These are phyloP conservation scores for Drosophila teissieri DNA, from an alignment of 1,140 invertebrate species.

Conservation along the genomic window DNA sequence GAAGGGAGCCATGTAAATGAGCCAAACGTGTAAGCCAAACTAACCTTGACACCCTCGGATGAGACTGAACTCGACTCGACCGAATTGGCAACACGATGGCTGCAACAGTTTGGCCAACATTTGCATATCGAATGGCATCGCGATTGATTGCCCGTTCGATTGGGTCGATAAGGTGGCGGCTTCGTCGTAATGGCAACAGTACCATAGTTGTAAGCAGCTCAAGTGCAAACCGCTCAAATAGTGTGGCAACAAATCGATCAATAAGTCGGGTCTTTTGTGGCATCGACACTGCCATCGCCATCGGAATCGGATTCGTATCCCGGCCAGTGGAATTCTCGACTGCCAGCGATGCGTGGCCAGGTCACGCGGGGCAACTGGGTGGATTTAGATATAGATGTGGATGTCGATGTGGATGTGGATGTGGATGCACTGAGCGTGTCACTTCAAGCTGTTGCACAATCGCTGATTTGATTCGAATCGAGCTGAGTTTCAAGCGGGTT, in stretches of 20 bases:
- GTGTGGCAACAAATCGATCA: slow-evolving; percentile 43
- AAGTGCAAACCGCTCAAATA: slow-evolving; percentile 41
- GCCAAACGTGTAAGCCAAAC: slow-evolving; percentile 51
- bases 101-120: slow-evolving; percentile 69
- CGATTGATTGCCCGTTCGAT: slow-evolving; percentile 53
- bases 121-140: slow-evolving; percentile 73
- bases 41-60: slow-evolving; percentile 57
- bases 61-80: not conserved
- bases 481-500: slow-evolving; percentile 63
- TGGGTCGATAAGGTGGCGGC: slow-evolving; percentile 37
- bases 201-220: slow-evolving; percentile 25
- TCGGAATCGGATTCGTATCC: not conserved
- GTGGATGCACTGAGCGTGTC: slow-evolving; percentile 70
- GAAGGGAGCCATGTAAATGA: slow-evolving; percentile 39
- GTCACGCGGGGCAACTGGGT: not conserved
- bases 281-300: not conserved
- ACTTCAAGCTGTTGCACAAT: slow-evolving; percentile 77
- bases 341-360: slow-evolving; percentile 61
- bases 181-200: slow-evolving; percentile 5
- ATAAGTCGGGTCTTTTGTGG: slow-evolving; percentile 47
- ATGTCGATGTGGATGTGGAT: no score
- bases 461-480: slow-evolving; percentile 65
- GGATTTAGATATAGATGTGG: not conserved
- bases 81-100: slow-evolving; percentile 3
- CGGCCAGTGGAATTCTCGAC: slow-evolving; percentile 52